These are phyloP conservation scores for Delichon dasypus DNA, from an alignment of 2,797 vertebrate species.

Conservation along the genomic window DNA sequence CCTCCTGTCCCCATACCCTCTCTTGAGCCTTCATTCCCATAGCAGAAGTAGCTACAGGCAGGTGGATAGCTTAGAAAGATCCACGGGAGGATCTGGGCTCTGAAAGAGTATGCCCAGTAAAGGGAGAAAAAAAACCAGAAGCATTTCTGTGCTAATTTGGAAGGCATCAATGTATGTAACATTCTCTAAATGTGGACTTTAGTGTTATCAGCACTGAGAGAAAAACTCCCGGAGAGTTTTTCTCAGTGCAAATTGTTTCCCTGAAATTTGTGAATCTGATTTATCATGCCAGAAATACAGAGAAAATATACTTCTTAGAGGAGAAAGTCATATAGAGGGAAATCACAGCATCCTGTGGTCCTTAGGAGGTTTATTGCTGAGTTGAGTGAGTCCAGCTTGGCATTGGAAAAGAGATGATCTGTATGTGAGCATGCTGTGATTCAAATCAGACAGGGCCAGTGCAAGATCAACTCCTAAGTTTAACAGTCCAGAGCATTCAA, in stretches of 20 bases:
- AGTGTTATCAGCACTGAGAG: background rate
- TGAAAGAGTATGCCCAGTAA: background rate
- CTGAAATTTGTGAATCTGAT: background rate
- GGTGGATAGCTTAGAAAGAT: background rate
- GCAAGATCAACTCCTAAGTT: background rate
- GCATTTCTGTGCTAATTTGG: background rate
- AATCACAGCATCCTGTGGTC: background rate
- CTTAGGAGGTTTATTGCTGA: background rate
- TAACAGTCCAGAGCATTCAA: background rate
- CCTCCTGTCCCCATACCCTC: background rate
- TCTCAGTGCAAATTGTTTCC: background rate
- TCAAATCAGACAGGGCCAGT: background rate
- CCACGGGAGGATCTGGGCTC: background rate
- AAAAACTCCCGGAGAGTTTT: background rate
- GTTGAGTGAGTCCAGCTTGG: background rate
- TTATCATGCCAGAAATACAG: background rate
- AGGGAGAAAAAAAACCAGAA: background rate
- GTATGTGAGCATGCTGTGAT: background rate
- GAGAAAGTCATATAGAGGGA: background rate
- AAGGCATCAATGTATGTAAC: background rate
- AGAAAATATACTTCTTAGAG: background rate
- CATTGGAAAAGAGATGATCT: background rate
- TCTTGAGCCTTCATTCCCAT: background rate
- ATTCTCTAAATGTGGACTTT: background rate
- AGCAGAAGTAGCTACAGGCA: background rate